A percentile compares a stretch with the other conserved stretches of the same genome.
Evolutionary conservation across 2,888 invertebrate genomes (phyloP).

Genomic region (Xiphydria camelus): DNA sequence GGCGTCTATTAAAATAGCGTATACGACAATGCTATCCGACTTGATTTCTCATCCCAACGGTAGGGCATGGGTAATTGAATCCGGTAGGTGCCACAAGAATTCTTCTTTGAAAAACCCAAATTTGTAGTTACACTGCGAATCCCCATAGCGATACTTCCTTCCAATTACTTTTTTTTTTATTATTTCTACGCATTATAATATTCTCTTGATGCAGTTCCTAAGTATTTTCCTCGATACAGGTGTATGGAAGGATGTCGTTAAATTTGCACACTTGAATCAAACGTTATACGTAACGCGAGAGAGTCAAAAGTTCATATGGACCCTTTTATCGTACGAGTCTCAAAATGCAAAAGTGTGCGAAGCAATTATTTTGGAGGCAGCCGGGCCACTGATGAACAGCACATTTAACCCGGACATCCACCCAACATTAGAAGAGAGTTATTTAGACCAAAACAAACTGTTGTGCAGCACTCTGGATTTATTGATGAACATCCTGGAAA

Average conservation of each 20-base stretch:
- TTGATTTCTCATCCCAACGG: slow-evolving; percentile 68
- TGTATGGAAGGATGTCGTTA: slow-evolving; percentile 69
- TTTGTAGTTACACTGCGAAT: too few relatives aligned
- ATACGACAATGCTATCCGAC: slow-evolving; percentile 66
- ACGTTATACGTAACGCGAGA: slow-evolving; percentile 74
- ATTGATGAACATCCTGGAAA: slow-evolving; percentile 46
- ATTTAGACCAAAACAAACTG: slow-evolving; percentile 56
- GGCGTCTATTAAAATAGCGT: slow-evolving; percentile 70
- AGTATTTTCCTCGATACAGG: too few relatives aligned
- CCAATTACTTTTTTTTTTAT: too few relatives aligned
- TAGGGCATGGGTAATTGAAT: slow-evolving; percentile 63
- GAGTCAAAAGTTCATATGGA: slow-evolving; percentile 66
- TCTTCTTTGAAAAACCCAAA: background rate
- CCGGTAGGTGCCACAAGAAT: slow-evolving; percentile 30
- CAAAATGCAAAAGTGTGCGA: slow-evolving; percentile 57
- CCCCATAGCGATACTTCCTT: too few relatives aligned
- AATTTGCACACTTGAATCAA: slow-evolving; percentile 66
- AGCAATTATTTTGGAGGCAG: slow-evolving; percentile 62
- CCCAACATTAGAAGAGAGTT: slow-evolving; percentile 53
- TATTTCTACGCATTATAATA: too few relatives aligned
- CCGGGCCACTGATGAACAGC: slow-evolving; percentile 64
- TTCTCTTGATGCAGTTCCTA: too few relatives aligned
- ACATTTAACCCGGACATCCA: slow-evolving; percentile 55
- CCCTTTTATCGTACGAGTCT: slow-evolving; percentile 40
- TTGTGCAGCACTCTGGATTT: slow-evolving; percentile 47